These are phyloP conservation scores for Dioctria linearis DNA, from an alignment of 2,888 invertebrate species.

Conservation along the genomic window DNA sequence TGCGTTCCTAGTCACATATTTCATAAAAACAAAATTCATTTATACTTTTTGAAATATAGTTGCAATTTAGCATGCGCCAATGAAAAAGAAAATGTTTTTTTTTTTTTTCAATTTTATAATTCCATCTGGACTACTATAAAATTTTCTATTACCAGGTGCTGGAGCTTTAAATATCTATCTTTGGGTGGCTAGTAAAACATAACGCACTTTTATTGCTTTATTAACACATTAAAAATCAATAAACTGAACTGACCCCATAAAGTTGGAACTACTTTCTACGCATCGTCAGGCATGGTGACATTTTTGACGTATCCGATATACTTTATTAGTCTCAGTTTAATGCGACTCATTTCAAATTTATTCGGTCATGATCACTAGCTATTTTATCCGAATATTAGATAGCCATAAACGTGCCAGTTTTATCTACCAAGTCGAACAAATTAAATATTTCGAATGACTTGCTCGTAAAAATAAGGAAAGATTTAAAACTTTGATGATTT, in stretches of 20 bases:
- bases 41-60: too few relatives aligned
- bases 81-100: too few relatives aligned
- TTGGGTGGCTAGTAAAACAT: not conserved
- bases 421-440: conserved; percentile 21
- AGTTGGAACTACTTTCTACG: conserved; percentile 11
- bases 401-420: conserved; percentile 17
- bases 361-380: not conserved
- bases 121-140: too few relatives aligned
- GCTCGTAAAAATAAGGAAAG: conserved; percentile 13
- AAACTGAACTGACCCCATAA: conserved; percentile 21
- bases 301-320: conserved; percentile 13
- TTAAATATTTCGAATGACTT: conserved; percentile 35
- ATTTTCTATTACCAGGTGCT: not conserved
- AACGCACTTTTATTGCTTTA: conserved; percentile 21
- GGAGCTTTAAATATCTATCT: not conserved
- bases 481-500: conserved; percentile 33
- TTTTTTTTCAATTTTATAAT: too few relatives aligned
- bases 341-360: conserved; percentile 14
- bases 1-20: too few relatives aligned
- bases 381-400: conserved; percentile 14
- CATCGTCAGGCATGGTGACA: not conserved
- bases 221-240: conserved; percentile 35
- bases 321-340: conserved; percentile 20
- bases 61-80: too few relatives aligned
- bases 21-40: too few relatives aligned